phyloP scores from a whole-genome alignment of 2,888 invertebrate species.

The Trichopoda pennipes region DNA sequence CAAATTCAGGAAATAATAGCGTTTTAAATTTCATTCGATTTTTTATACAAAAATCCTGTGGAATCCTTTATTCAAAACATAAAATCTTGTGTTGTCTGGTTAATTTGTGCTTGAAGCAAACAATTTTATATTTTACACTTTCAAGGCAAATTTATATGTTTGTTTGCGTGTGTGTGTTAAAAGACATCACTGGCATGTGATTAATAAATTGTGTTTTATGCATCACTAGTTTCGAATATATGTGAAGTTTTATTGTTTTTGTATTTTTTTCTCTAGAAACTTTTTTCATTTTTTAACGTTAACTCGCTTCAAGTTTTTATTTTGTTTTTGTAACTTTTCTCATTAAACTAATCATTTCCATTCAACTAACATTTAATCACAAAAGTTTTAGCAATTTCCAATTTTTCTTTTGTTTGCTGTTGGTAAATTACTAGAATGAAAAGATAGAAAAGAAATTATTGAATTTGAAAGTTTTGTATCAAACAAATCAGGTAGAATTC shows the following conservation, averaged over 20 bases:
- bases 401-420: neutral
- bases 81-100: no score
- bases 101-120: no score
- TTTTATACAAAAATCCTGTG: no score
- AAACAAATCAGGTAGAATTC: neutral
- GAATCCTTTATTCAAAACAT: no score
- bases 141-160: no score
- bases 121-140: no score
- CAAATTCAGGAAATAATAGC: no score
- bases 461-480: neutral
- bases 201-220: neutral
- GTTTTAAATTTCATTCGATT: no score
- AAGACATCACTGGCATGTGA: neutral
- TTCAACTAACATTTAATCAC: neutral
- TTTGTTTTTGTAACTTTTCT: neutral
- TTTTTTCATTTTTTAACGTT: neutral
- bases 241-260: neutral
- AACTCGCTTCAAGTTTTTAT: neutral
- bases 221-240: neutral
- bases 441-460: no score
- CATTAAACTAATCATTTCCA: conserved; percentile 3
- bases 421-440: no score
- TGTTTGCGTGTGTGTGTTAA: no score
- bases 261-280: neutral
- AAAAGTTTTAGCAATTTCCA: neutral